These are phyloP conservation scores for Creontiades dilutus DNA, from an alignment of 2,888 invertebrate species.

Conservation along the genomic window DNA sequence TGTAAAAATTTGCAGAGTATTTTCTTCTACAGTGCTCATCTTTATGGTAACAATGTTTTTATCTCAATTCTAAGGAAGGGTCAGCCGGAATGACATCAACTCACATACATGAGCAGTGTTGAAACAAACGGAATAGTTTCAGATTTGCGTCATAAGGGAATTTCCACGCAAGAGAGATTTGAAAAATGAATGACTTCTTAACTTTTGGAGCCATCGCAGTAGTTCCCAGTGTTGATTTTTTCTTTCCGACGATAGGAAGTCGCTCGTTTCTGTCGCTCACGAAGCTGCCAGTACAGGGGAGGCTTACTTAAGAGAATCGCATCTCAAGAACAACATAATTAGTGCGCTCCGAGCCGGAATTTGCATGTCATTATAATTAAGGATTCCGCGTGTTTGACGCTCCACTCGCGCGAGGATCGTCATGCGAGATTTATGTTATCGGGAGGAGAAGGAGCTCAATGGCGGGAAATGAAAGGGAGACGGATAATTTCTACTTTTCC, in stretches of 20 bases:
- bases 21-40: too few species aligned
- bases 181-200: too few species aligned
- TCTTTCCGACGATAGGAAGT: not conserved
- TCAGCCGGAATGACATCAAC: not conserved
- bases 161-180: too few species aligned
- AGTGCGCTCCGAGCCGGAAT: not conserved
- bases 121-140: too few species aligned
- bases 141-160: too few species aligned
- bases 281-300: not conserved
- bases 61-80: not conserved
- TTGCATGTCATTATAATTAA: slow-evolving; percentile 32
- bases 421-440: not conserved
- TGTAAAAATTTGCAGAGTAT: too few species aligned
- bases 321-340: slow-evolving; percentile 46
- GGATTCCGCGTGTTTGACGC: not conserved
- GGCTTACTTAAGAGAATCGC: slow-evolving; percentile 28
- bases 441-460: not conserved
- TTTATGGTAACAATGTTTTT: too few species aligned
- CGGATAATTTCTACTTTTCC: not conserved
- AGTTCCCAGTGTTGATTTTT: too few species aligned
- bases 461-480: too few species aligned
- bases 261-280: not conserved
- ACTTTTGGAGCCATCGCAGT: too few species aligned
- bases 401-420: not conserved
- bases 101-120: too few species aligned